Evolutionary conservation across 2,797 vertebrate species (phyloP), one percentile per base, ranked within the genome.

Genomic region (Florisuga fusca): DNA sequence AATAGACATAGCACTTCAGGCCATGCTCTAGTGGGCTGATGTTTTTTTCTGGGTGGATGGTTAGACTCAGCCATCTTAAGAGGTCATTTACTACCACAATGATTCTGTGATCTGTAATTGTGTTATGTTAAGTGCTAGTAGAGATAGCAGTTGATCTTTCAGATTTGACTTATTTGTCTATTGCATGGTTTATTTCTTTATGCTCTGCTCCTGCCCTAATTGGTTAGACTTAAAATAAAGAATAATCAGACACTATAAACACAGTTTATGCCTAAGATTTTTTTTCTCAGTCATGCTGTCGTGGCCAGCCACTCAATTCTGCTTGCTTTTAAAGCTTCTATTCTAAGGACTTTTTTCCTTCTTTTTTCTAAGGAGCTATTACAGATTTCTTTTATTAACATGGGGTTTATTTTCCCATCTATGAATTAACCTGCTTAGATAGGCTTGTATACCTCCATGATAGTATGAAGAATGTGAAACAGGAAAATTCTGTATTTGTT

Each of bases 131-230:
- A 93, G 46, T 86, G 90, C 64, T 95, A 74, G 63, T 66, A 93
- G 54, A 82, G 53, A 46, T 43, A 62, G n/a, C 13, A 89, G 48
- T 75, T 94, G 92, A 90, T 95, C 53, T 93, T 81, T 82, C 59
- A 7, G 66, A 74, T 95, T 82, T 77, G 58, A 46, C 12, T 88
- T 81, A 55, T 63, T 85, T 85, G 55, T 83, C 78, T 94, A 31
- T 87, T 41, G 54, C 33, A 33, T 84, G 86, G 59, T 94, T 94
- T 91, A 71, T 91, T 93, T 91, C 73, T 94, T 96, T 90, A 62
- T 93, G 50, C 53, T 93, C 90, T 90, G 31, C 80, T 91, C 45
- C 64, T 81, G 17, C 22, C 41, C 54, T 94, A 43, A 43, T 96
- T 95, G 48, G 21, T 75, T 84, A 41, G 36, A 77, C 48, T 58